phyloP scores from a whole-genome alignment of 1,140 invertebrate genomes.

The Maconellicoccus hirsutus region DNA sequence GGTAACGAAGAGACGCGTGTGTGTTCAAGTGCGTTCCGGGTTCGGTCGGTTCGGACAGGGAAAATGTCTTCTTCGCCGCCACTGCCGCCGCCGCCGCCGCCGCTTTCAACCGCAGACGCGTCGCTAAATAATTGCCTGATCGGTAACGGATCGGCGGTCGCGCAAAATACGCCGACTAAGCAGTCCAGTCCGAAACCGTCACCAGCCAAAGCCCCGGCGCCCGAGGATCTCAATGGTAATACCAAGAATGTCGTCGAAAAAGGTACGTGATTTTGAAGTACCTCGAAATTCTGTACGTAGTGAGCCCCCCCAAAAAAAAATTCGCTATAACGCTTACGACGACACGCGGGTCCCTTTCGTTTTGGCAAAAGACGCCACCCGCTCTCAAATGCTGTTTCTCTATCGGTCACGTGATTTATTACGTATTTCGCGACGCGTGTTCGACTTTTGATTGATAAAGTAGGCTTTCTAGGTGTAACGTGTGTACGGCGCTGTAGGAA shows the following conservation, averaged over 20 bases:
- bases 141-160: slow-evolving; percentile 1
- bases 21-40: neutral
- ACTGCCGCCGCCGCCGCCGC: neutral
- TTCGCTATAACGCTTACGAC: no score
- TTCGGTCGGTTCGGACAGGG: neutral
- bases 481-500: no score
- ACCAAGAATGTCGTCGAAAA: neutral
- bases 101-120: neutral
- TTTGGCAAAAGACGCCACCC: no score
- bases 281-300: no score
- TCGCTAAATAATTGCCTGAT: slow-evolving; percentile 1
- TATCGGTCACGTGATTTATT: no score
- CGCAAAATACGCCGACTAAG: neutral
- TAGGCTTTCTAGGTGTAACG: no score
- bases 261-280: no score
- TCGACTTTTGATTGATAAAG: no score
- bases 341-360: no score
- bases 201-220: neutral
- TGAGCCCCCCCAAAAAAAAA: no score
- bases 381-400: no score
- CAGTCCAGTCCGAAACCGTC: neutral
- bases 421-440: no score
- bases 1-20: neutral
- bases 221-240: neutral
- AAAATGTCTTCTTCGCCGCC: neutral